These are phyloP conservation scores for Coilia nasus DNA, from an alignment of 2,797 vertebrate genomes.

Conservation along the genomic window DNA sequence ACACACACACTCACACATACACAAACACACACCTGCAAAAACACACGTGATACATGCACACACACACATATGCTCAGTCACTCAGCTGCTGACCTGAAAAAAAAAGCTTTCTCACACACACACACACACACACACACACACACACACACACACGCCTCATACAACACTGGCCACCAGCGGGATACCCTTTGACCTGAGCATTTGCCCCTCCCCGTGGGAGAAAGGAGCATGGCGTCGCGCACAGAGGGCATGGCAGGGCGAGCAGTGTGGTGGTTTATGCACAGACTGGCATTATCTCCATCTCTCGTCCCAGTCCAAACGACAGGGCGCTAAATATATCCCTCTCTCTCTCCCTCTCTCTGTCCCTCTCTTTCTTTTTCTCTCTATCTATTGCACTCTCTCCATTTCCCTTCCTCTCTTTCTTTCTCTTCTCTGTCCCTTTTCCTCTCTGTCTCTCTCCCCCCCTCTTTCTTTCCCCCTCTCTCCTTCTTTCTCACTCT, in stretches of 20 bases:
- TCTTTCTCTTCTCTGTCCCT: neutral
- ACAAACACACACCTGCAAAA: neutral
- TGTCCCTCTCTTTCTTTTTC: neutral
- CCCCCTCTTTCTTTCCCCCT: too few species aligned
- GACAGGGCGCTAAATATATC: conserved; percentile 82
- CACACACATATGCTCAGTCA: neutral
- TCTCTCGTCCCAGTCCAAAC: conserved; percentile 75
- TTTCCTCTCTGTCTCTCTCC: neutral
- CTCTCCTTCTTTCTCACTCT: too few species aligned
- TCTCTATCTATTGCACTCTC: neutral
- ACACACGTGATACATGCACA: neutral
- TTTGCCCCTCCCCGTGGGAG: conserved; percentile 61
- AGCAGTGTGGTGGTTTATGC: conserved; percentile 71
- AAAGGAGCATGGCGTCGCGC: conserved; percentile 43
- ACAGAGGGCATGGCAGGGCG: conserved; percentile 69
- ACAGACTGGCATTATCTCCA: conserved; percentile 80
- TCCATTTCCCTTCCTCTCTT: neutral
- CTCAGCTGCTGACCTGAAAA: too few species aligned
- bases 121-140: neutral
- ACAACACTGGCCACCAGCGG: neutral
- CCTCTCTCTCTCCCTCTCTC: conserved; percentile 36
- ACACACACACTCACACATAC: neutral
- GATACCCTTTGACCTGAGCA: conserved; percentile 58
- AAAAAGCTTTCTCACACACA: too few species aligned
- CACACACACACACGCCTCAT: conserved; percentile 4